Conservation (phyloP, 2,113 vertebrate genomes). For the Neoarius graeffei region DNA sequence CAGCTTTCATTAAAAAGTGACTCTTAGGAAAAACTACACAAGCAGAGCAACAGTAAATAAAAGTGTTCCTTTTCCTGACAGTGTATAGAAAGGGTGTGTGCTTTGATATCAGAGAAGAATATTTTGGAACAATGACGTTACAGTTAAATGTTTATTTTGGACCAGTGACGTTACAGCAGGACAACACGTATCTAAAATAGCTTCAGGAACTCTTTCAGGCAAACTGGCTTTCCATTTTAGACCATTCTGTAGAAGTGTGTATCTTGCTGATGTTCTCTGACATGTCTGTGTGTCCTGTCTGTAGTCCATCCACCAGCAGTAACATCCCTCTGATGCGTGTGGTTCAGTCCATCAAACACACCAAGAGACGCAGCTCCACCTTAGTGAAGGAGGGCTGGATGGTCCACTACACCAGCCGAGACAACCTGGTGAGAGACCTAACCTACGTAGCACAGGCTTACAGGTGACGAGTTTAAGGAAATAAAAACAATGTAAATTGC, state of each 20-base stretch:
- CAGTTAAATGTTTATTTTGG: not conserved
- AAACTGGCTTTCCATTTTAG: not conserved
- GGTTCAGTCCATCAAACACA: constrained; percentile 97
- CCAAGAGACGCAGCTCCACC: constrained; percentile 97
- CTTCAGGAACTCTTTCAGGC: not conserved
- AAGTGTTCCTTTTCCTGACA: no score
- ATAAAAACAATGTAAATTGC: not conserved
- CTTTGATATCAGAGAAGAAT: not conserved
- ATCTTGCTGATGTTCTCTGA: not conserved
- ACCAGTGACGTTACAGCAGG: not conserved
- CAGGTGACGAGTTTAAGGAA: not conserved
- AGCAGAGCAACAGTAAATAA: not conserved
- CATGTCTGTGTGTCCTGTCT: constrained; percentile 15
- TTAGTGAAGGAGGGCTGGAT: constrained; percentile 99
- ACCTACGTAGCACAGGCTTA: no score
- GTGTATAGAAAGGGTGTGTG: not conserved
- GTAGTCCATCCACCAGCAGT: constrained; percentile 94
- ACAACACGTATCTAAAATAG: not conserved
- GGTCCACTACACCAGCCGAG: constrained; percentile 96
- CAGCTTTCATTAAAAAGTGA: not conserved
- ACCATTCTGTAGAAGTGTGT: not conserved
- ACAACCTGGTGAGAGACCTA: constrained; percentile 87
- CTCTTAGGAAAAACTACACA: not conserved
- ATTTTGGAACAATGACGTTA: not conserved
- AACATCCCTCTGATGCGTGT: constrained; percentile 99